Conservation (phyloP, 2,797 vertebrate species). For the Synaphobranchus kaupii region DNA sequence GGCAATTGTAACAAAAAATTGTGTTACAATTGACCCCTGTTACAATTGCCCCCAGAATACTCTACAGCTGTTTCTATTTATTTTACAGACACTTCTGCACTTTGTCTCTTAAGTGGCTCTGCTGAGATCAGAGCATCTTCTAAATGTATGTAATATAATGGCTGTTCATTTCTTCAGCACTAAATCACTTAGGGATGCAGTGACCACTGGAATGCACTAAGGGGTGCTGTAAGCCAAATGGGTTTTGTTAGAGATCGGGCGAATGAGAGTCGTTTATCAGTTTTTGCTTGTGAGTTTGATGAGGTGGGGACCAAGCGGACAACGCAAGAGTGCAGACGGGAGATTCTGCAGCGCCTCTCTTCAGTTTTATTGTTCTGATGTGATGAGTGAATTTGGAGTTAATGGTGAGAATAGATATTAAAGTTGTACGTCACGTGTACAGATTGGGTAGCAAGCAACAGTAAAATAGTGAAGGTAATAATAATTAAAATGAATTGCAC, state of each 20-base stretch:
- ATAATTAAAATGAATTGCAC: neutral
- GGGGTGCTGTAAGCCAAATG: constrained; percentile 54
- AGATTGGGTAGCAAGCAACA: neutral
- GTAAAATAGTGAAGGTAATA: neutral
- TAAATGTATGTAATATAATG: constrained; percentile 25
- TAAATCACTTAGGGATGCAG: neutral
- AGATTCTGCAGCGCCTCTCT: neutral
- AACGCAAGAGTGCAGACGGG: neutral
- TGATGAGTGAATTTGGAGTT: constrained; percentile 4
- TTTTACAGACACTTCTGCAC: constrained; percentile 5
- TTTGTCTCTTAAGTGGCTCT: neutral
- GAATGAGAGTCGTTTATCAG: constrained; percentile 21
- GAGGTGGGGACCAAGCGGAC: neutral
- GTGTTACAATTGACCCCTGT: no score
- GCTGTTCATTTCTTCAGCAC: constrained; percentile 19
- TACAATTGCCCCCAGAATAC: no score
- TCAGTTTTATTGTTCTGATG: neutral
- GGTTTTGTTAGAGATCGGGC: constrained; percentile 23
- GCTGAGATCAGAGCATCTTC: neutral
- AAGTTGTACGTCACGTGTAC: neutral
- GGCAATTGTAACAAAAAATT: no score
- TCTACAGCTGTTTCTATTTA: neutral
- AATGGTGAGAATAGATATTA: constrained; percentile 8
- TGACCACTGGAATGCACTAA: constrained; percentile 46
- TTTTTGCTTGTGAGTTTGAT: neutral